Evolutionary conservation across 2,888 invertebrate genomes (phyloP).

Genomic region (Trimorus sp.): DNA sequence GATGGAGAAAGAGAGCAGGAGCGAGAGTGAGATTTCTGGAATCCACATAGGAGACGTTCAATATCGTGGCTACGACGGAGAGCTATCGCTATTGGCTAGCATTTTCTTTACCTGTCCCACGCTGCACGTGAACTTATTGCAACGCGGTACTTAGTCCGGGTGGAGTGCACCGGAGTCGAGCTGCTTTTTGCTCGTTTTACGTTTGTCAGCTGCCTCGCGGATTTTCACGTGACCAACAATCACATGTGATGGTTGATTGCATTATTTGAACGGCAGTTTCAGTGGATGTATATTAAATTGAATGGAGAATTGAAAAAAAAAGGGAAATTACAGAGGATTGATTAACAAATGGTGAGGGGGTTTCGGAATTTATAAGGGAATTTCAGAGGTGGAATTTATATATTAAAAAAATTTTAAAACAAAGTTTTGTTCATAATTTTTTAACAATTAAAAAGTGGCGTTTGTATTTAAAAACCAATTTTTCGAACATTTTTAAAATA

Average conservation of each 20-base stretch:
- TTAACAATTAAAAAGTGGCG: no score
- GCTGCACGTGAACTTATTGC: conserved; percentile 62
- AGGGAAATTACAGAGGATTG: no score
- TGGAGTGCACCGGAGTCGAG: conserved; percentile 56
- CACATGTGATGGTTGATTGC: conserved; percentile 49
- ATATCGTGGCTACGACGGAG: conserved; percentile 77
- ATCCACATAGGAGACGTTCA: conserved; percentile 80
- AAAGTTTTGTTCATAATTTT: no score
- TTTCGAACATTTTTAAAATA: no score
- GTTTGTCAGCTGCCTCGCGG: conserved; percentile 18
- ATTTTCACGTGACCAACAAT: conserved; percentile 56
- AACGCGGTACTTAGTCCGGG: conserved; percentile 50
- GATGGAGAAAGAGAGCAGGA: conserved; percentile 68
- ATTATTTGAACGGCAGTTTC: conserved; percentile 20
- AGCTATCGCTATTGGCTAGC: conserved; percentile 80
- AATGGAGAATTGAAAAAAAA: no score
- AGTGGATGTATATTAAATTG: no score
- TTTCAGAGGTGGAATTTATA: no score
- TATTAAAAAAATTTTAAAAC: no score
- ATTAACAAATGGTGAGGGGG: no score
- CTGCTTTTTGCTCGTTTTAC: conserved; percentile 54
- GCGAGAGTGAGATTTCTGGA: conserved; percentile 75
- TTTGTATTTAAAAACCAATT: no score
- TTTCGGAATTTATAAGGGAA: no score
- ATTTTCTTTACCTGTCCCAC: conserved; percentile 72